These are phyloP conservation scores for Lethrus apterus DNA, from an alignment of 1,140 invertebrate genomes.

Conservation along the genomic window DNA sequence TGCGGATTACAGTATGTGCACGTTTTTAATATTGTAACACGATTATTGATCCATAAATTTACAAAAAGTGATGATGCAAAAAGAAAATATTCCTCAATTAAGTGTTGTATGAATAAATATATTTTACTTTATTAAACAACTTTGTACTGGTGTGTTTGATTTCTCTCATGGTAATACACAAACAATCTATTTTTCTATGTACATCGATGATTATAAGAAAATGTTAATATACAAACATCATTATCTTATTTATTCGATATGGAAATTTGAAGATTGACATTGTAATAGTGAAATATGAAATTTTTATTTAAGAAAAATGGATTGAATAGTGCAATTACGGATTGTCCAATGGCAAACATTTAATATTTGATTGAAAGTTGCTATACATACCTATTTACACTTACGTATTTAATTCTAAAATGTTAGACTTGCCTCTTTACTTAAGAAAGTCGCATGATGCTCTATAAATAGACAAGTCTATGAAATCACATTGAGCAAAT, in stretches of 20 bases:
- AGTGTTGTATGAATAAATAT: slow-evolving; percentile 9
- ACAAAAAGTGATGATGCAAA: neutral
- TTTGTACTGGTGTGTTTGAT: slow-evolving; percentile 13
- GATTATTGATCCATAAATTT: neutral
- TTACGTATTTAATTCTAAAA: neutral
- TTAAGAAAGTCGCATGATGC: no score
- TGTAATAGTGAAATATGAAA: neutral
- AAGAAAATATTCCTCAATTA: slow-evolving; percentile 4
- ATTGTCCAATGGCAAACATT: slow-evolving; percentile 8
- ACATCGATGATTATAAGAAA: slow-evolving; percentile 16
- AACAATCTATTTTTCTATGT: slow-evolving; percentile 14
- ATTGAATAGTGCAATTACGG: slow-evolving; percentile 3
- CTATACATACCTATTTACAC: no score
- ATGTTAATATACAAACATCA: neutral
- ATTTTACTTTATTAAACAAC: slow-evolving; percentile 1
- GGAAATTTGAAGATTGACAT: neutral
- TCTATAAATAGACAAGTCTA: no score
- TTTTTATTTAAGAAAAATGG: neutral
- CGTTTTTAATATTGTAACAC: neutral
- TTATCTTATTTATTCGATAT: slow-evolving; percentile 3
- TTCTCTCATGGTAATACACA: slow-evolving; percentile 9
- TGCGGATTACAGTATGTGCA: neutral
- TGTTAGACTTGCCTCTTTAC: no score
- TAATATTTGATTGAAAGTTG: slow-evolving; percentile 1
- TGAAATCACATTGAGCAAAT: slow-evolving; percentile 29